Percentiles rank a stretch among this genome's conserved stretches.
phyloP scores from a whole-genome alignment of 2,113 vertebrate species.

The Paradoxurus hermaphroditus region DNA sequence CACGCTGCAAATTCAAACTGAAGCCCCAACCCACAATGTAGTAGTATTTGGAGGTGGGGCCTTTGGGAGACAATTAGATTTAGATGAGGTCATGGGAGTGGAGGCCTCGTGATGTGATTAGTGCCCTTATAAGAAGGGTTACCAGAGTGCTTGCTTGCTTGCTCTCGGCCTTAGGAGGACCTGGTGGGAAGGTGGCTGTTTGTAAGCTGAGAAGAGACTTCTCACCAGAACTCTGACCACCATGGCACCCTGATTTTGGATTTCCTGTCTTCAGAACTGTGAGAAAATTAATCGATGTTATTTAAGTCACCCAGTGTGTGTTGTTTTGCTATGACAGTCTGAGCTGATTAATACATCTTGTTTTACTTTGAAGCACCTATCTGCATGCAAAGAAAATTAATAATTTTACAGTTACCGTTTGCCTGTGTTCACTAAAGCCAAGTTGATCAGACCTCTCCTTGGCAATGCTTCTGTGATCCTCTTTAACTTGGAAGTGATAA shows the following conservation, averaged over 20 bases:
- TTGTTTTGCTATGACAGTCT: background rate
- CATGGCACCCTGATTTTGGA: background rate
- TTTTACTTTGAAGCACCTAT: constrained; percentile 6
- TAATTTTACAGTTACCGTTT: background rate
- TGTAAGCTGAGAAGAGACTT: background rate
- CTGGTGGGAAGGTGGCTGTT: accelerated
- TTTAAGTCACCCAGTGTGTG: background rate
- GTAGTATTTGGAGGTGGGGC: background rate
- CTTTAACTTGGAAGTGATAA: constrained; percentile 46
- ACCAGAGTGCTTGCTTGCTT: background rate
- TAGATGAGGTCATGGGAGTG: background rate
- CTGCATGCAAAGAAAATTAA: constrained; percentile 10
- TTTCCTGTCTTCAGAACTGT: background rate
- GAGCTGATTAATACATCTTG: background rate
- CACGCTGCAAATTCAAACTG: background rate
- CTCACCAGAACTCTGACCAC: background rate
- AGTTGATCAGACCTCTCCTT: background rate
- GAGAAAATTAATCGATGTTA: background rate
- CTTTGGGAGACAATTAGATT: background rate
- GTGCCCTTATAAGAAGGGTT: background rate
- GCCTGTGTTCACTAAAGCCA: background rate
- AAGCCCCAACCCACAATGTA: background rate
- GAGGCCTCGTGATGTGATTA: background rate
- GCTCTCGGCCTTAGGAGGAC: background rate
- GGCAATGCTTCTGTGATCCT: background rate